phyloP scores from a whole-genome alignment of 2,797 vertebrate species.

The Rhinophrynus dorsalis region DNA sequence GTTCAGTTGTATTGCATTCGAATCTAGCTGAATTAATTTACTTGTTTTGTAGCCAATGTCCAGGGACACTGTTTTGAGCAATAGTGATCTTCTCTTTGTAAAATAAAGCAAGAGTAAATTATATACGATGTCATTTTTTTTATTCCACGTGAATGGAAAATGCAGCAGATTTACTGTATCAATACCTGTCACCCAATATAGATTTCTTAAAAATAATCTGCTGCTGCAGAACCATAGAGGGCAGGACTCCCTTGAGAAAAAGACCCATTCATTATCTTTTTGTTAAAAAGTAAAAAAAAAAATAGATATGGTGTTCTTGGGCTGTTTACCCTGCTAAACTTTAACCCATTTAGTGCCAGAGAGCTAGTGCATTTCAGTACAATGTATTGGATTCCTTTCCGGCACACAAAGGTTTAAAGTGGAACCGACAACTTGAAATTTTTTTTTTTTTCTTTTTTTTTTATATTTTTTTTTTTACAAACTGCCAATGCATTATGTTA shows the following conservation, averaged over 20 bases:
- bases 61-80: not conserved
- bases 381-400: no score
- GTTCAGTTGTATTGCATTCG: no score
- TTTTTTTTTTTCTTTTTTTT: no score
- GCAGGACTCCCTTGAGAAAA: constrained; percentile 15
- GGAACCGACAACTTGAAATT: no score
- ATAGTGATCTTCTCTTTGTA: constrained; percentile 3
- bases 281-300: constrained; percentile 34
- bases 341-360: no score
- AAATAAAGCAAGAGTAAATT: constrained; percentile 23
- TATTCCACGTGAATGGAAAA: constrained; percentile 24
- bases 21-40: no score
- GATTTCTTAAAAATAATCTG: constrained; percentile 34
- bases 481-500: no score
- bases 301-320: constrained; percentile 3
- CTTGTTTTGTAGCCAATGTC: no score
- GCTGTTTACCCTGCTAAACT: constrained; percentile 6
- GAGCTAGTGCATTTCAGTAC: no score
- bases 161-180: constrained; percentile 30
- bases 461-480: no score
- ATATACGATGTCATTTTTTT: constrained; percentile 5
- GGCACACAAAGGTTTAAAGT: no score
- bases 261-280: constrained; percentile 29
- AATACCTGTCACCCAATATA: constrained; percentile 29
- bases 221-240: constrained; percentile 12